Evolutionary conservation across 2,113 vertebrate genomes (phyloP), one percentile per base, ranked within the genome.

Genomic region (Mesembrinibis cayennensis): DNA sequence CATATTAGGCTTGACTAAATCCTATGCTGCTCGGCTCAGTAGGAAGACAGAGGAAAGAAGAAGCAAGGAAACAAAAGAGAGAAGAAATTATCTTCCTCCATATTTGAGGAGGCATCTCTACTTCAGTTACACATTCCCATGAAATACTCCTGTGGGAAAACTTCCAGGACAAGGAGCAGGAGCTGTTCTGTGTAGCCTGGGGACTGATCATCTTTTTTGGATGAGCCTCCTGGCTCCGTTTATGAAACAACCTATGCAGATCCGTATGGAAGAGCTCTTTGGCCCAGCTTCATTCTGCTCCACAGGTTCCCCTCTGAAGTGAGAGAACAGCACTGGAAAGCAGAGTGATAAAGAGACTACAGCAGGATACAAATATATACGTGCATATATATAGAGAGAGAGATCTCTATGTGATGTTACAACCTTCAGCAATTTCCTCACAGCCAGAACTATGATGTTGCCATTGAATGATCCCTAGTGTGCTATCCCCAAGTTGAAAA

Each of bases 151-250:
- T 29, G 7, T 40, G 26, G 22, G 11, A 79, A 4, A 49, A 32
- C 27, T 42, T 77, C 66, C 27, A 25, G 34, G 13, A 61, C 18
- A 56, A 69, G 67, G 16, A 82, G 9, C 16, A 6, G 16, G 56
- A 74, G n/a, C 7, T 85, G 13, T 79, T 69, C 52, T 55, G 16
- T 59, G 30, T 84, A 29, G 11, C 19, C 40, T 61, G 44, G 18
- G 45, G 15, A 55, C 4, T 13, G 45, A 49, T 55, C 12, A 34
- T 16, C 4, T 53, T 6, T 6, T 44, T 3, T 59, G 65, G 32
- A 53, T 50, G 17, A 44, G 4, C 3, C 5, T 8, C 2, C 4
- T 2, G 1, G 4, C 5, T 9, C 16, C 42, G 4, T 69, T 63
- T n/a, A 38, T 47, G 34, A 69, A 90, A 52, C 10, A 36, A 50